Percentiles rank a stretch among this genome's conserved stretches.
These are phyloP conservation scores for Tokudaia muenninki DNA, from an alignment of 2,797 vertebrate species.

Conservation along the genomic window DNA sequence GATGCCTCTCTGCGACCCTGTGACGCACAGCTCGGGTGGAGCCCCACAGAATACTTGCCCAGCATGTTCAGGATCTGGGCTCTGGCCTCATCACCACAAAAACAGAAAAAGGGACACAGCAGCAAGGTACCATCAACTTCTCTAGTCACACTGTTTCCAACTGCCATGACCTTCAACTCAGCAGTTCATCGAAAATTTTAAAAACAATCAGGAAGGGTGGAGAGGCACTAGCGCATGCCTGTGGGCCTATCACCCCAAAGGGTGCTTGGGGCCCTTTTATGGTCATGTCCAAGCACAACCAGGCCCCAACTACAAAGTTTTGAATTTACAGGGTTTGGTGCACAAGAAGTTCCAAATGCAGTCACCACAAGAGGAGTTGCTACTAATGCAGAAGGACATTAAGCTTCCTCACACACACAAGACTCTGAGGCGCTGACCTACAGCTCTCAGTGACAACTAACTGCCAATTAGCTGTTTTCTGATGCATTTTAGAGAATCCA, in stretches of 20 bases:
- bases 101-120: neutral
- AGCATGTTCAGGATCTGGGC: neutral
- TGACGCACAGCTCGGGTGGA: no score
- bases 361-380: fast-evolving
- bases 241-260: no score
- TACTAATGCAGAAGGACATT: fast-evolving
- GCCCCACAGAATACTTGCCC: neutral
- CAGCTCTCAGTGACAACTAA: neutral
- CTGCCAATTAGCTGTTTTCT: neutral
- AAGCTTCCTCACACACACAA: neutral
- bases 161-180: neutral
- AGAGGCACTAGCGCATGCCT: neutral
- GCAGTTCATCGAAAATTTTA: no score
- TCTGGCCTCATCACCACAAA: neutral
- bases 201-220: neutral
- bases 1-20: neutral
- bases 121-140: neutral
- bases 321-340: neutral
- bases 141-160: neutral
- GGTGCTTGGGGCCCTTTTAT: neutral
- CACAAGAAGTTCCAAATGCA: no score
- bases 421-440: neutral
- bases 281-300: neutral
- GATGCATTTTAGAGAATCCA: neutral
- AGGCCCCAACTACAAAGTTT: neutral